These are phyloP conservation scores for Lophius americanus DNA, from an alignment of 2,797 vertebrate genomes.

Conservation along the genomic window DNA sequence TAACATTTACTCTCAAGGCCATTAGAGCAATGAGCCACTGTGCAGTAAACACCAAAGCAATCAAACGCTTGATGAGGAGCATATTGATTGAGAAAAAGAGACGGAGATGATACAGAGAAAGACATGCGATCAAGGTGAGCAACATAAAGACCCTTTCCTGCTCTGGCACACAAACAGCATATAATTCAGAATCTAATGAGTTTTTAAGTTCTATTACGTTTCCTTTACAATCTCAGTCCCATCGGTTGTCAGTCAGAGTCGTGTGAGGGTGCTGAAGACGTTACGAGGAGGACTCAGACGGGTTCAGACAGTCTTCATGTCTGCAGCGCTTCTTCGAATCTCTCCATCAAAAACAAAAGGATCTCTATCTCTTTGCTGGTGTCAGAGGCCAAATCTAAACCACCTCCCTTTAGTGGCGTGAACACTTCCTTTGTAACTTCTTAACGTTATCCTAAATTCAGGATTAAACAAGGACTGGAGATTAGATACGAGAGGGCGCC, in stretches of 20 bases:
- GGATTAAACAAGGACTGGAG: constrained; percentile 64
- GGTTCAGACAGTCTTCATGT: constrained; percentile 7
- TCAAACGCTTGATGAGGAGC: constrained; percentile 75
- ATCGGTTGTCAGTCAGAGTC: constrained; percentile 34
- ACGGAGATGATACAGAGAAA: constrained; percentile 50
- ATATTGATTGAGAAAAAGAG: constrained; percentile 69
- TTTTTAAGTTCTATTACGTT: neutral
- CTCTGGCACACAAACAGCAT: no score
- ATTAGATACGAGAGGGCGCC: constrained; percentile 47
- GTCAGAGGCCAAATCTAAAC: constrained; percentile 45
- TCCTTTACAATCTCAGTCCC: constrained; percentile 12
- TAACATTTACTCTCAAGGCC: constrained; percentile 74
- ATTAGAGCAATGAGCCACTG: constrained; percentile 78
- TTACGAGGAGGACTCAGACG: constrained; percentile 20
- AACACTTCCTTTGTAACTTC: constrained; percentile 48
- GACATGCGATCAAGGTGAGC: constrained; percentile 42
- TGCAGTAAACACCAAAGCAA: constrained; percentile 79
- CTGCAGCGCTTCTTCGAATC: constrained; percentile 30
- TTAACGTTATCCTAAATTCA: constrained; percentile 45
- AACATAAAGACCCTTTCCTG: constrained; percentile 26
- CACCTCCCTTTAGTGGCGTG: constrained; percentile 34
- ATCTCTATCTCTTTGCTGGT: constrained; percentile 42
- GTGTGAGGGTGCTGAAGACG: constrained; percentile 6
- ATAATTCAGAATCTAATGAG: no score
- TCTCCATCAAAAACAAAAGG: constrained; percentile 50